These are phyloP conservation scores for Caenorhabditis sp. DNA, from an alignment of 2,888 invertebrate species.

Conservation along the genomic window DNA sequence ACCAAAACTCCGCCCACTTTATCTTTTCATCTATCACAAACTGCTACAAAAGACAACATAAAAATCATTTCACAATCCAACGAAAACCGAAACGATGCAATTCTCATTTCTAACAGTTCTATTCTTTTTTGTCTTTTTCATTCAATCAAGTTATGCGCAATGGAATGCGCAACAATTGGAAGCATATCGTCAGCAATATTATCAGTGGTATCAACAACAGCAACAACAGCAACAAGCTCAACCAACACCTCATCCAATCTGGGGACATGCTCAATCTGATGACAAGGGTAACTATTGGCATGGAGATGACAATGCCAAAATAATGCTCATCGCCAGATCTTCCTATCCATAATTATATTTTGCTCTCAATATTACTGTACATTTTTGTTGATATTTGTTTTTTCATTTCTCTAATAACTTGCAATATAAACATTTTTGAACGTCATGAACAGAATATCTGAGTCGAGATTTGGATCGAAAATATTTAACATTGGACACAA, in stretches of 20 bases:
- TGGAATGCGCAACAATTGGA: slow-evolving; percentile 30
- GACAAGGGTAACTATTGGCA: slow-evolving; percentile 23
- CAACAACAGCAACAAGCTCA: slow-evolving; percentile 18
- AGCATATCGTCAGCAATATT: slow-evolving; percentile 32
- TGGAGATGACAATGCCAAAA: slow-evolving; percentile 13
- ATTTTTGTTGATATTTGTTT: no score
- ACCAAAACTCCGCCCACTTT: background rate
- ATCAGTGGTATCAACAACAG: slow-evolving; percentile 19
- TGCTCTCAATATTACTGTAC: no score
- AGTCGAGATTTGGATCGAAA: no score
- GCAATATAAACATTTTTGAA: no score
- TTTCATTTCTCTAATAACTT: no score
- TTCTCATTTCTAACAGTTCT: background rate
- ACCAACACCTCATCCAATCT: slow-evolving; percentile 8
- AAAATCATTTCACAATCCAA: background rate
- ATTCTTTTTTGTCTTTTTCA: background rate
- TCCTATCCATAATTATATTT: slow-evolving; percentile 12
- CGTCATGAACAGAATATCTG: no score
- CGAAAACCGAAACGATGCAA: background rate
- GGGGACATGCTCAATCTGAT: slow-evolving; percentile 10
- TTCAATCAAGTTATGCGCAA: background rate
- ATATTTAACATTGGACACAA: no score
- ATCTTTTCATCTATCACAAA: background rate
- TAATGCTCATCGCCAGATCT: slow-evolving; percentile 9
- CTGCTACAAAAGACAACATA: background rate